These are phyloP conservation scores for Salvelinus namaycush DNA, from an alignment of 2,113 vertebrate genomes.

Conservation along the genomic window DNA sequence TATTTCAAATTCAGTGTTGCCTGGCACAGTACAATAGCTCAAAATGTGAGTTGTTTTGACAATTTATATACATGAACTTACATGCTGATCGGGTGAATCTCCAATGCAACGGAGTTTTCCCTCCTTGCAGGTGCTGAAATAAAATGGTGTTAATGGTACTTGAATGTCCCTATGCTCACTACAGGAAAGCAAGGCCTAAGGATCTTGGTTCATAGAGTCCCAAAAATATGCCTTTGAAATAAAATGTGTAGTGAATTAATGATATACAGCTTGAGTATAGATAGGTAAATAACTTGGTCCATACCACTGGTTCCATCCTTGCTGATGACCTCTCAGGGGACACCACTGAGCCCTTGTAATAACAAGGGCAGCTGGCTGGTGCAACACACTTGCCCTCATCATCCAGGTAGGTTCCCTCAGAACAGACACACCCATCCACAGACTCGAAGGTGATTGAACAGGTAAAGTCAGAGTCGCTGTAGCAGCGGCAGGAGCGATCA, in stretches of 20 bases:
- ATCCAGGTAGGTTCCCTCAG: conserved; percentile 76
- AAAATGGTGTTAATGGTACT: neutral
- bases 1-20: too few relatives aligned
- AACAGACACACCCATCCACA: conserved; percentile 83
- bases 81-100: conserved; percentile 41
- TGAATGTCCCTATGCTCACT: neutral
- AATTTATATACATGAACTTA: conserved; percentile 54
- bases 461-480: conserved; percentile 75
- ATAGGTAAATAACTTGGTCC: neutral
- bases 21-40: too few relatives aligned
- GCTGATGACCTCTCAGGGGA: conserved; percentile 69
- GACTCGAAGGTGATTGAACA: conserved; percentile 77
- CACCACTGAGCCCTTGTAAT: conserved; percentile 71
- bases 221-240: neutral
- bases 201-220: neutral
- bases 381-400: conserved; percentile 77
- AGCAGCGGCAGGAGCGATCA: conserved; percentile 77
- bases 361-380: conserved; percentile 79
- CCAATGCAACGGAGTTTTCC: conserved; percentile 83
- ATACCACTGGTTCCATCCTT: conserved; percentile 79
- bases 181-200: neutral
- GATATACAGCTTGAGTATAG: neutral
- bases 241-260: neutral
- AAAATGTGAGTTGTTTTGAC: too few relatives aligned
- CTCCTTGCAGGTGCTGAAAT: conserved; percentile 73